Percentiles rank a stretch among this genome's conserved stretches.
phyloP scores from a whole-genome alignment of 2,888 invertebrate genomes.

The Liposcelis brunnea region DNA sequence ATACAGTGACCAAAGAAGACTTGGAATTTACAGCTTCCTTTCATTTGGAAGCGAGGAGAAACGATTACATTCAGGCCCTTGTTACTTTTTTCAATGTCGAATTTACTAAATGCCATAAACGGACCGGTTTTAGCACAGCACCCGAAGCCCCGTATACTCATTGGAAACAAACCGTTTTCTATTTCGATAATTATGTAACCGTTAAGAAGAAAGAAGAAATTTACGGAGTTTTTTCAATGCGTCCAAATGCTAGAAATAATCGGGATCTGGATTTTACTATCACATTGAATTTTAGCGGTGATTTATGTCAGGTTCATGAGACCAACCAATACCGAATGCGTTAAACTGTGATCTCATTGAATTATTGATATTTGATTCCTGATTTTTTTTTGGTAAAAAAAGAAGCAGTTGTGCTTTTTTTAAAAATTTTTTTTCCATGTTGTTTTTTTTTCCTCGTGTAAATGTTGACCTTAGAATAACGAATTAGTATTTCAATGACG shows the following conservation, averaged over 20 bases:
- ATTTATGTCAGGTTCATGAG: constrained; percentile 68
- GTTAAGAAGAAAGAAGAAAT: constrained; percentile 92
- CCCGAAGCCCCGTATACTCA: constrained; percentile 97
- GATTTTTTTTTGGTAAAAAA: background rate
- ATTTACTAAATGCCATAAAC: constrained; percentile 98
- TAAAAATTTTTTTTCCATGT: background rate
- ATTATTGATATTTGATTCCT: constrained; percentile 15
- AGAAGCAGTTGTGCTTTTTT: background rate
- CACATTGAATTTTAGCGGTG: constrained; percentile 82
- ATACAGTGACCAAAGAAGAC: constrained; percentile 92
- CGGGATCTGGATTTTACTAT: constrained; percentile 93
- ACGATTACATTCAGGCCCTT: constrained; percentile 93
- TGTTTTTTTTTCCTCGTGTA: background rate
- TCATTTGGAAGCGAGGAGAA: constrained; percentile 56
- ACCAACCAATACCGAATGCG: constrained; percentile 82
- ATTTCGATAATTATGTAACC: constrained; percentile 81
- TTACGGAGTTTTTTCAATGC: constrained; percentile 79
- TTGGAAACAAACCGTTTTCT: constrained; percentile 99
- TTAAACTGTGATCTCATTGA: constrained; percentile 28
- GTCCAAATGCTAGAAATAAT: constrained; percentile 90
- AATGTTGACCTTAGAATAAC: no score
- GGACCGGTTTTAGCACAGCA: constrained; percentile 94
- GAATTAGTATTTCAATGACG: no score
- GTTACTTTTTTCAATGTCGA: constrained; percentile 99
- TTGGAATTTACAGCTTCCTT: constrained; percentile 82